A percentile compares a stretch with the other conserved stretches of the same genome.
phyloP scores from a whole-genome alignment of 2,888 invertebrate genomes.

The Tenthredo mesomela region DNA sequence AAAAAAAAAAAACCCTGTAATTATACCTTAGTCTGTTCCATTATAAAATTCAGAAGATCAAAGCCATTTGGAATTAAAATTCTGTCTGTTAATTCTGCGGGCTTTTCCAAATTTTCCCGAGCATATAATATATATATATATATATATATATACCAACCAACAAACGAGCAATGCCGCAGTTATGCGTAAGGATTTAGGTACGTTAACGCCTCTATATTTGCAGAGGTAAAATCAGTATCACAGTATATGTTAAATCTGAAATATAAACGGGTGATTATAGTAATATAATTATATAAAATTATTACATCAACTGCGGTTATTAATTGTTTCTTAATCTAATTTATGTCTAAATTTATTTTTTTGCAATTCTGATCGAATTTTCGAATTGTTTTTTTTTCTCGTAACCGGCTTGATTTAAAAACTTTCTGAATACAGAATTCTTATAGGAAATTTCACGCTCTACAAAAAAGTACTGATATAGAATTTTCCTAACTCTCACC shows the following conservation, averaged over 20 bases:
- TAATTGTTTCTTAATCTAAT: no score
- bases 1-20: background rate
- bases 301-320: no score
- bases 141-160: no score
- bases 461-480: no score
- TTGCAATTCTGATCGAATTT: no score
- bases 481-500: no score
- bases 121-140: no score
- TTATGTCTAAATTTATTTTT: no score
- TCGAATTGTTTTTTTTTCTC: no score
- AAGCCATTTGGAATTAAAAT: background rate
- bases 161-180: background rate
- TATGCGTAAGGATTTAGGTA: background rate
- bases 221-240: background rate
- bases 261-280: background rate
- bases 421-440: no score
- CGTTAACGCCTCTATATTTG: background rate
- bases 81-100: slow-evolving; percentile 6
- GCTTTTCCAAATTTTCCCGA: background rate
- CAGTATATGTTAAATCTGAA: background rate
- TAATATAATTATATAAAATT: background rate
- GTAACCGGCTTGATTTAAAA: no score
- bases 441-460: no score
- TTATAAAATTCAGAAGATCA: background rate
- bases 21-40: background rate